phyloP scores from a whole-genome alignment of 2,797 vertebrate genomes.

The Siniperca obscura region DNA sequence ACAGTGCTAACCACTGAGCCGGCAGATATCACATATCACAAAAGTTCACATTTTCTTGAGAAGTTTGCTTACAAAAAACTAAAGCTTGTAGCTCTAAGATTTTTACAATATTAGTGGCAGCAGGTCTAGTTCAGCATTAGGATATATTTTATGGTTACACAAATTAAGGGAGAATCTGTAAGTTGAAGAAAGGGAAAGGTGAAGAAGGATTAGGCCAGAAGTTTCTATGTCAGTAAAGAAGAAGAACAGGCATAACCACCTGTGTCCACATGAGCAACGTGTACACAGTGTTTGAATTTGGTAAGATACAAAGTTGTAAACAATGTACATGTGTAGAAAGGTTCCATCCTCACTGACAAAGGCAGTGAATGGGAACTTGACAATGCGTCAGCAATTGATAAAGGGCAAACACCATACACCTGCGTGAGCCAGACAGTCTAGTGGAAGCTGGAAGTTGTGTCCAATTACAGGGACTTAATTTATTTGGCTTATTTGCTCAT shows the following conservation, averaged over 20 bases:
- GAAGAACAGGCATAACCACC: too few species aligned
- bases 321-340: neutral
- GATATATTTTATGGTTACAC: neutral
- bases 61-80: too few species aligned
- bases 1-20: neutral
- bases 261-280: too few species aligned
- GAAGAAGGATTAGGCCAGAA: neutral
- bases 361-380: neutral
- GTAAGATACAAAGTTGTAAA: neutral
- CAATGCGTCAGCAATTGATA: neutral
- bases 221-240: neutral
- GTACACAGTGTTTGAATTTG: neutral
- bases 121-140: neutral
- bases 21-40: too few species aligned
- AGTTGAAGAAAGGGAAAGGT: neutral
- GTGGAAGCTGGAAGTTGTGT: too few species aligned
- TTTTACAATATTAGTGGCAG: neutral
- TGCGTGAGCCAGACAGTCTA: neutral
- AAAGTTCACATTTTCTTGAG: neutral
- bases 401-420: neutral
- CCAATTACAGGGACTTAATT: neutral
- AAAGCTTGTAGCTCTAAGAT: too few species aligned
- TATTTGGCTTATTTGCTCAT: too few species aligned
- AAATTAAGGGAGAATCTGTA: neutral
- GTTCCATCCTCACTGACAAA: neutral